Conservation (phyloP, 2,113 vertebrate species). For the Heptranchias perlo region DNA sequence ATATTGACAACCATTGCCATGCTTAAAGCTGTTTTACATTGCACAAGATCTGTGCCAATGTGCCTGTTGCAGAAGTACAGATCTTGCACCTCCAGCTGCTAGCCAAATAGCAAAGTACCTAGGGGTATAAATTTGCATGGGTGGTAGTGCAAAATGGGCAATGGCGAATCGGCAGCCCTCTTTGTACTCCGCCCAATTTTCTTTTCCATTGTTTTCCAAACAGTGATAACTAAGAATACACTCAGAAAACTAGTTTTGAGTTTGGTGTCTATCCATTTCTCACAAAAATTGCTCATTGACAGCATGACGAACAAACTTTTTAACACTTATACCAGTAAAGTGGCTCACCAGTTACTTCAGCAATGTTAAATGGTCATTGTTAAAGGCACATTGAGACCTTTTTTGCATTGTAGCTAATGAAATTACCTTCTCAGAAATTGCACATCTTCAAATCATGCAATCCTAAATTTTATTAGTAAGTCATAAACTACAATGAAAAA, state of each 20-base stretch:
- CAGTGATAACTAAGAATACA: background rate
- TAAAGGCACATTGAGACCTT: background rate
- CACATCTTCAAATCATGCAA: background rate
- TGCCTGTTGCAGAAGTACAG: background rate
- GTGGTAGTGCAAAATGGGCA: background rate
- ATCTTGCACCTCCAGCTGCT: background rate
- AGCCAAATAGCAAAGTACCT: background rate
- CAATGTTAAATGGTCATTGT: background rate
- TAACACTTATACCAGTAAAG: background rate
- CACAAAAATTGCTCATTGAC: background rate
- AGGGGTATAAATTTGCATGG: background rate
- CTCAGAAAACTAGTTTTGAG: background rate
- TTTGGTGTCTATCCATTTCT: background rate
- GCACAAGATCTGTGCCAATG: background rate
- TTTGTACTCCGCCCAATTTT: background rate
- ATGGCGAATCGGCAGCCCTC: background rate
- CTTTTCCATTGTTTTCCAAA: background rate
- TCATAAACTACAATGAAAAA: background rate
- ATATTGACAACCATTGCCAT: background rate
- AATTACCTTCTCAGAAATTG: background rate
- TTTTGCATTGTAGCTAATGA: background rate
- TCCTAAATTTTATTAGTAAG: background rate
- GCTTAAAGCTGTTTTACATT: background rate
- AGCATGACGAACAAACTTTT: background rate
- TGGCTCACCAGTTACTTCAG: background rate